A percentile compares a stretch with the other conserved stretches of the same genome.
Conservation (phyloP, 2,113 vertebrate genomes). For the Equus quagga region DNA sequence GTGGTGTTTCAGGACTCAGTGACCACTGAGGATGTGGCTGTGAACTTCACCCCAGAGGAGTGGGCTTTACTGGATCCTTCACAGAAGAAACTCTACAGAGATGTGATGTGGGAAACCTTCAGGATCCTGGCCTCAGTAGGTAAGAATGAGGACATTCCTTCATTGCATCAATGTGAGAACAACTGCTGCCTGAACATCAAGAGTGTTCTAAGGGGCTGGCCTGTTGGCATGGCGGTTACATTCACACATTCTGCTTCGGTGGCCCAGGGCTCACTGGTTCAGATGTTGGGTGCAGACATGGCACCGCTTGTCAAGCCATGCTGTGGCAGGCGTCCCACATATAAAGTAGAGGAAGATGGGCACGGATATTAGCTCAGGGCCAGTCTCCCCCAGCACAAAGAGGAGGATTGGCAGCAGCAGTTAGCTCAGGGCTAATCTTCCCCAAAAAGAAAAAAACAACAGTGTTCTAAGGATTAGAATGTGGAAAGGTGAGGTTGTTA, state of each 20-base stretch:
- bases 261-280: no score
- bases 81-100: constrained; percentile 58
- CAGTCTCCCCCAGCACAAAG: no score
- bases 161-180: not conserved
- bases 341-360: no score
- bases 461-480: not conserved
- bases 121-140: constrained; percentile 51
- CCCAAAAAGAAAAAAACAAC: no score
- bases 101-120: constrained; percentile 58
- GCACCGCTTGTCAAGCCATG: no score
- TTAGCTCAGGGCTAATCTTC: no score
- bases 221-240: no score
- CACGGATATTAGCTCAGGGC: no score
- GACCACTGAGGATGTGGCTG: constrained; percentile 62
- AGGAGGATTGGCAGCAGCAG: no score
- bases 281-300: no score
- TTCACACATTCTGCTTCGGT: no score
- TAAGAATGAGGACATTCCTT: not conserved
- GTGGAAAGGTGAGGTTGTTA: not conserved
- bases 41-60: constrained; percentile 58
- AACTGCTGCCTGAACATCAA: not conserved
- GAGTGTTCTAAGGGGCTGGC: not conserved
- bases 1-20: constrained; percentile 41
- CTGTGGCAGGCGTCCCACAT: no score
- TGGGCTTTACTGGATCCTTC: constrained; percentile 38